These are phyloP conservation scores for Coboldia fuscipes DNA, from an alignment of 1,140 invertebrate genomes.

Conservation along the genomic window DNA sequence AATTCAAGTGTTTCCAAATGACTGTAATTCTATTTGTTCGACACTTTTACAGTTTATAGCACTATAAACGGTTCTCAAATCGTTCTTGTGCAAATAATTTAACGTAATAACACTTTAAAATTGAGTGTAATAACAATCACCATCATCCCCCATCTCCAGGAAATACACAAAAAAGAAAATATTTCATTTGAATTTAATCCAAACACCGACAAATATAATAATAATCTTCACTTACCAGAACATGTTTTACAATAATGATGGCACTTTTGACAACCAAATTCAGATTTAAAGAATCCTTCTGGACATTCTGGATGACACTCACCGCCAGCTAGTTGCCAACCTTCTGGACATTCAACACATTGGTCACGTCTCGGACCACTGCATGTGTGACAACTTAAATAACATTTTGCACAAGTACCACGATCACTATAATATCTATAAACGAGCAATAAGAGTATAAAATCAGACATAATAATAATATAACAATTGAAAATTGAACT, in stretches of 20 bases:
- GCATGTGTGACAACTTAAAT: conserved; percentile 64
- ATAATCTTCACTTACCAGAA: conserved; percentile 29
- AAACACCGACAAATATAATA: too few species aligned
- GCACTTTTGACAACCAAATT: conserved; percentile 60
- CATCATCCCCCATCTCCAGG: too few species aligned
- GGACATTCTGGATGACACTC: conserved; percentile 68
- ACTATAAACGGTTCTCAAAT: too few species aligned
- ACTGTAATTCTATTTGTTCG: too few species aligned
- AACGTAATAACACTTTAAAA: too few species aligned
- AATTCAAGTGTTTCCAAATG: too few species aligned
- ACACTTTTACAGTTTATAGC: too few species aligned
- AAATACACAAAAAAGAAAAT: too few species aligned
- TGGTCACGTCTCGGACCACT: conserved; percentile 54
- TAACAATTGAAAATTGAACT: neutral
- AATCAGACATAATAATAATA: too few species aligned
- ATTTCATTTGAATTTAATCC: too few species aligned
- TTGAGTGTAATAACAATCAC: too few species aligned
- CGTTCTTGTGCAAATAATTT: too few species aligned
- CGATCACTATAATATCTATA: conserved; percentile 62
- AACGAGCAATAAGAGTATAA: conserved; percentile 1
- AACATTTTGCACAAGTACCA: conserved; percentile 58
- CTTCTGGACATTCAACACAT: conserved; percentile 56
- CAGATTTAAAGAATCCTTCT: conserved; percentile 56
- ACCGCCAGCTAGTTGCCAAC: conserved; percentile 54
- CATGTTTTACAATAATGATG: conserved; percentile 66